Evolutionary conservation across 2,113 vertebrate genomes (phyloP).

Genomic region (Entomyzon cyanotis): DNA sequence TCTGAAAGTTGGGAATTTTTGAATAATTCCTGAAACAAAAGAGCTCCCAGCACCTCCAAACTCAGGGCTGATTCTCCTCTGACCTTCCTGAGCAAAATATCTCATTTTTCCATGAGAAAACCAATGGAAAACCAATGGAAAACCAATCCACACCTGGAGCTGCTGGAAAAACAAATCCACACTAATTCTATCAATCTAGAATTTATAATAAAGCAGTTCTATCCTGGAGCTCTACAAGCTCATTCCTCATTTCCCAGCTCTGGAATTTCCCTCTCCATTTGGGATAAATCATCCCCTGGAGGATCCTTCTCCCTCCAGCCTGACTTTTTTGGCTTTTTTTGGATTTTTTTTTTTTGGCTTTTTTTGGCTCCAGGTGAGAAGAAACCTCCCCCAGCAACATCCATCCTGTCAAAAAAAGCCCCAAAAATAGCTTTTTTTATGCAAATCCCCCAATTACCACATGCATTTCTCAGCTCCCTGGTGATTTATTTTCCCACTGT

Average conservation of each 20-base stretch:
- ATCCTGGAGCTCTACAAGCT: background rate
- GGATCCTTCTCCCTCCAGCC: background rate
- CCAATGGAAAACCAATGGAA: too few species aligned
- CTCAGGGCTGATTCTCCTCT: too few species aligned
- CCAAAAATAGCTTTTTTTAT: slow-evolving; percentile 18
- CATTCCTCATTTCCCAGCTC: background rate
- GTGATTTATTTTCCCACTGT: background rate
- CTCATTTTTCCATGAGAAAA: too few species aligned
- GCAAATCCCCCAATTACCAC: slow-evolving; percentile 34
- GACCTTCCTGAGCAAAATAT: too few species aligned
- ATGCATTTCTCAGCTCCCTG: background rate
- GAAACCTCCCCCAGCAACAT: background rate
- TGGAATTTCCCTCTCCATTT: background rate
- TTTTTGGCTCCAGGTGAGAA: background rate
- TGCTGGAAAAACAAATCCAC: background rate
- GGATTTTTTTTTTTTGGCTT: background rate
- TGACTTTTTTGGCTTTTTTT: too few species aligned
- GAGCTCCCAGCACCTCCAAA: background rate
- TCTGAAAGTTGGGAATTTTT: too few species aligned
- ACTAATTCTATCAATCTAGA: background rate
- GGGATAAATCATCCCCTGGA: background rate
- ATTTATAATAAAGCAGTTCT: too few species aligned
- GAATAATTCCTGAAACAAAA: background rate
- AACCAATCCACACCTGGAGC: too few species aligned
- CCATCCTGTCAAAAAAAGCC: background rate